Percentiles rank a stretch among this genome's conserved stretches.
Conservation (phyloP, 1,140 invertebrate species). For the Oncopodura yosiiana region DNA sequence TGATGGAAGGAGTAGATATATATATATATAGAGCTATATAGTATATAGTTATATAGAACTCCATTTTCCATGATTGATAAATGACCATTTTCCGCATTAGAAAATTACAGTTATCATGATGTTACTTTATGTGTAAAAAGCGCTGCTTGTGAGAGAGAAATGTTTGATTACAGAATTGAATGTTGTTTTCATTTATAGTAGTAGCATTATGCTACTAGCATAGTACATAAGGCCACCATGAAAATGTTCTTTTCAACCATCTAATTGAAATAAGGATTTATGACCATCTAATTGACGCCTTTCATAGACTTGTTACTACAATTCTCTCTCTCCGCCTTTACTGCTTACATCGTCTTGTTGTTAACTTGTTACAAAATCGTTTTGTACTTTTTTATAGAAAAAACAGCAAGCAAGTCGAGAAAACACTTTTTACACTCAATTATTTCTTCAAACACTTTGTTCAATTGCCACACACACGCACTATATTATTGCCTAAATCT, state of each 20-base stretch:
- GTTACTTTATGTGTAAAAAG: too few relatives aligned
- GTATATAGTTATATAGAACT: too few relatives aligned
- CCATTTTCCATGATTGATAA: slow-evolving; percentile 25
- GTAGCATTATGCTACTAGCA: background rate
- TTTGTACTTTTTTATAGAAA: too few relatives aligned
- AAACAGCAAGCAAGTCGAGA: too few relatives aligned
- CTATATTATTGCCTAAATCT: too few relatives aligned
- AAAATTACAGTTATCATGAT: slow-evolving; percentile 28
- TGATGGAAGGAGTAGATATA: too few relatives aligned
- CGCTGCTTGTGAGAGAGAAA: slow-evolving; percentile 11
- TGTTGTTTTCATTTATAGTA: background rate
- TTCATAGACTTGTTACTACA: slow-evolving; percentile 19
- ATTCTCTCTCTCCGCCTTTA: background rate
- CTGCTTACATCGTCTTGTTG: too few relatives aligned
- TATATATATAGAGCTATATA: too few relatives aligned
- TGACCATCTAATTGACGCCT: slow-evolving; percentile 34
- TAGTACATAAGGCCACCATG: slow-evolving; percentile 18
- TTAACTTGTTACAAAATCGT: too few relatives aligned
- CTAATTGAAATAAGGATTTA: slow-evolving; percentile 35
- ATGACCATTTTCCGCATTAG: slow-evolving; percentile 32
- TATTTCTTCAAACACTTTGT: too few relatives aligned
- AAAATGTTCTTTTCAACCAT: slow-evolving; percentile 21
- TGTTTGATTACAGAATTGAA: slow-evolving; percentile 29
- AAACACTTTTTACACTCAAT: too few relatives aligned
- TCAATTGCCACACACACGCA: too few relatives aligned